Evolutionary conservation across 2,797 vertebrate genomes (phyloP).

Genomic region (Gambusia yucatana): DNA sequence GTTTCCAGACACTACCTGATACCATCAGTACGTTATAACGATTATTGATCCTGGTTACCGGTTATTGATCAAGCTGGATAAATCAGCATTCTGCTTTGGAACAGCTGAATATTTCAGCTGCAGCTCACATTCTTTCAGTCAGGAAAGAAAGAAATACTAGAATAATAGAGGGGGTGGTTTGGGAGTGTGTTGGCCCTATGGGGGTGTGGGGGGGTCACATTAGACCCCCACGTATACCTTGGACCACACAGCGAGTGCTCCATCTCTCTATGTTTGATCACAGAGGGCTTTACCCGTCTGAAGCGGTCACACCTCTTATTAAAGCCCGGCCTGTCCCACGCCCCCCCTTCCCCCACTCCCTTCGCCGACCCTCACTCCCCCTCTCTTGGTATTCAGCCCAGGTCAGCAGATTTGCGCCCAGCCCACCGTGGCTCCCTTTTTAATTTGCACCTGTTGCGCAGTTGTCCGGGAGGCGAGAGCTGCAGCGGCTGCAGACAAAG

Average conservation of each 20-base stretch:
- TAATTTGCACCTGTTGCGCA: conserved; percentile 99
- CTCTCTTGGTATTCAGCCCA: conserved; percentile 97
- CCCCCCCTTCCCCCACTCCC: conserved; percentile 58
- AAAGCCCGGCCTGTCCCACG: conserved; percentile 90
- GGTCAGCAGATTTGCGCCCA: conserved; percentile 95
- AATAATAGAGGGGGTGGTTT: conserved; percentile 64
- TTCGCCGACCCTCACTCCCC: conserved; percentile 55
- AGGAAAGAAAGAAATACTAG: conserved; percentile 85
- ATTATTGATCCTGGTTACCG: background rate
- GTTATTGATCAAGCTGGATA: background rate
- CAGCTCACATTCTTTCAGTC: conserved; percentile 60
- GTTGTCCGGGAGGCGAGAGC: conserved; percentile 94
- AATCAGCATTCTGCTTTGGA: background rate
- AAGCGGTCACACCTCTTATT: conserved; percentile 95
- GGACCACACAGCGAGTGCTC: conserved; percentile 93
- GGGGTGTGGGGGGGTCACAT: conserved; percentile 75
- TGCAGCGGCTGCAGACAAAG: conserved; percentile 93
- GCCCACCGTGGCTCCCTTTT: conserved; percentile 92
- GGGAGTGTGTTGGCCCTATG: background rate
- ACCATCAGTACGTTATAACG: background rate
- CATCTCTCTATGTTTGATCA: conserved; percentile 89
- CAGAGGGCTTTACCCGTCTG: conserved; percentile 85
- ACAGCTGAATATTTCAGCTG: conserved; percentile 6
- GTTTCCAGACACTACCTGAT: background rate
- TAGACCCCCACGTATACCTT: conserved; percentile 88